Evolutionary conservation across 2,113 vertebrate species (phyloP), one percentile per base, ranked within the genome.

Genomic region (Archilochus colubris): DNA sequence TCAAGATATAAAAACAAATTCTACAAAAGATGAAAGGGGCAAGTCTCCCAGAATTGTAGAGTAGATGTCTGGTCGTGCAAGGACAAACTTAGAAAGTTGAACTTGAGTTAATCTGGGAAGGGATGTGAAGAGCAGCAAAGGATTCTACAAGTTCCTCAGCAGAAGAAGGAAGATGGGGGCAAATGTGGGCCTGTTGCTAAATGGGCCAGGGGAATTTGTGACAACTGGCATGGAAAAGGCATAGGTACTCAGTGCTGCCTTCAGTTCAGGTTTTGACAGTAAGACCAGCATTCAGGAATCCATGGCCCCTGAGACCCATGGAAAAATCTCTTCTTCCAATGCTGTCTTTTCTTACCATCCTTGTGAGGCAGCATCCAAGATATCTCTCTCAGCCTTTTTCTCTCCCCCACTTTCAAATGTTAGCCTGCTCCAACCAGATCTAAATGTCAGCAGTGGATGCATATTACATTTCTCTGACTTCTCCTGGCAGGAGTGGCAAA

Each of bases 281-380:
- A 14, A 69, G 12, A 61, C 8, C 30, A 89, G 10, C 36, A 23
- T 79, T 85, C 12, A 28, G 33, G 43, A 61, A 38, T 33, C 33
- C 25, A 13, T 72, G 57, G 7, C 4, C 16, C 23, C 10, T 0
- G 0, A 36, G 38, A 68, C 13, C 33, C 14, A 21, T 14, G n/a
- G 28, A 7, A 19, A 89, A 72, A 10, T 31, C 2, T n/a, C 46
- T 78, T 78, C 30, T 82, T 78, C 58, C 4, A 1, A 9, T 33
- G 33, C 28, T 40, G 0, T 79, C 14, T 76, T 88, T 67, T 75
- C 44, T 44, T 51, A 25, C 9, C 51, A 24, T 48, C 33, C 25
- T 46, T 61, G 23, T 57, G 58, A 24, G 14, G 19, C 59, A 88
- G 14, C 36, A 68, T 36, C 54, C 25, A 73, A 33, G 2, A 2